These are phyloP conservation scores for Drosophila ercepeae DNA, from an alignment of 1,140 invertebrate species.

Conservation along the genomic window DNA sequence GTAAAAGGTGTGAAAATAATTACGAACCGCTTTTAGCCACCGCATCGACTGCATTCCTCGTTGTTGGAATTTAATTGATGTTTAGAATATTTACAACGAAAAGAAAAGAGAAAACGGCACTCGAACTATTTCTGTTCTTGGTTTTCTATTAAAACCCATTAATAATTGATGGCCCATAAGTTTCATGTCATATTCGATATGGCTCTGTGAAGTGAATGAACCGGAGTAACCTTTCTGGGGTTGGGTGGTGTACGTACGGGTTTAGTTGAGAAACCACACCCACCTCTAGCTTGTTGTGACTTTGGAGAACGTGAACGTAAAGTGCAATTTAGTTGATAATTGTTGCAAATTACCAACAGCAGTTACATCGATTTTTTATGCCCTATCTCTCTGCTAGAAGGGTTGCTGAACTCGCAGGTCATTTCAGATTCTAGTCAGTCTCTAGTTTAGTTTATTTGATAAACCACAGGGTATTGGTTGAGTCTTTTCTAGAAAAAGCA, in stretches of 20 bases:
- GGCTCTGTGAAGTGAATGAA: conserved; percentile 58
- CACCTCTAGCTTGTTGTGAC: conserved; percentile 16
- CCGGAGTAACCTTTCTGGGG: conserved; percentile 52
- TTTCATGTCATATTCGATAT: conserved; percentile 25
- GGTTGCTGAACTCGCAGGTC: conserved; percentile 25
- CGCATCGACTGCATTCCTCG: conserved; percentile 38
- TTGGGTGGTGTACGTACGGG: neutral
- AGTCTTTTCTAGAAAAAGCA: neutral
- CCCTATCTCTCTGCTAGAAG: conserved; percentile 6
- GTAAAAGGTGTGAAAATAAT: conserved; percentile 46
- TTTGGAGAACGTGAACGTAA: conserved; percentile 36
- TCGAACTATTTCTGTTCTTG: conserved; percentile 20
- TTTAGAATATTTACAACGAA: conserved; percentile 58
- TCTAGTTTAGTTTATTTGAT: neutral
- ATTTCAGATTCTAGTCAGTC: neutral
- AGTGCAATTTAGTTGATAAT: conserved; percentile 66
- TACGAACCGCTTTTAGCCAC: conserved; percentile 11
- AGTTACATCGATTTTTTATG: conserved; percentile 67
- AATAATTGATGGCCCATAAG: conserved; percentile 45
- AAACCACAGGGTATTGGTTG: neutral
- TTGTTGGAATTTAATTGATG: conserved; percentile 39
- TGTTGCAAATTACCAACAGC: conserved; percentile 60
- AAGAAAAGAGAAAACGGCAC: neutral
- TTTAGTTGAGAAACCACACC: conserved; percentile 36
- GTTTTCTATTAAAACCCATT: conserved; percentile 8